phyloP scores from a whole-genome alignment of 92 coral and sea anemone species.

The Bergia puertoricense region DNA sequence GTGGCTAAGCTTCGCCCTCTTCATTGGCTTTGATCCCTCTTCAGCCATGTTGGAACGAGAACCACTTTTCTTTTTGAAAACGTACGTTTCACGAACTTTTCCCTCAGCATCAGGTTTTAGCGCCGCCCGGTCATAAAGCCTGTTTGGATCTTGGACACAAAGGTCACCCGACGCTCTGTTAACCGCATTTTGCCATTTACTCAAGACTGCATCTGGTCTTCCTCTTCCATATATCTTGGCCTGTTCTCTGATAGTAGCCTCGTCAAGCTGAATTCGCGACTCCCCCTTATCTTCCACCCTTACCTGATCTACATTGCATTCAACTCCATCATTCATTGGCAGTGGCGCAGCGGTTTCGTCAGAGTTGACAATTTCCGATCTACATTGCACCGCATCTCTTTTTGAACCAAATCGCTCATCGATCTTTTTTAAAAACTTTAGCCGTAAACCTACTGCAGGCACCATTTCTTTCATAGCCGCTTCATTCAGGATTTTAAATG shows the following conservation, averaged over 20 bases:
- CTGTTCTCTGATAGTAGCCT: slow-evolving; percentile 51
- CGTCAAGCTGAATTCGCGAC: slow-evolving; percentile 21
- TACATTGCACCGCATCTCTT: too few relatives aligned
- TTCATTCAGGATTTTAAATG: slow-evolving; percentile 47
- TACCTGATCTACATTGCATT: background rate
- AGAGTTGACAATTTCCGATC: too few relatives aligned
- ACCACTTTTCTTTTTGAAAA: slow-evolving; percentile 54
- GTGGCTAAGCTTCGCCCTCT: slow-evolving; percentile 49
- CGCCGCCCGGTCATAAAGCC: slow-evolving; percentile 50
- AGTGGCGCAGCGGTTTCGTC: background rate
- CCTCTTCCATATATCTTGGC: slow-evolving; percentile 48
- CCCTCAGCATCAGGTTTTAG: slow-evolving; percentile 54
- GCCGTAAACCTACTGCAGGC: slow-evolving; percentile 48
- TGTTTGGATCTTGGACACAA: slow-evolving; percentile 47
- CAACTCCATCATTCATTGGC: background rate
- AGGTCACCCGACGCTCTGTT: slow-evolving; percentile 44
- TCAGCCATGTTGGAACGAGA: slow-evolving; percentile 41
- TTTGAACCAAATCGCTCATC: too few relatives aligned
- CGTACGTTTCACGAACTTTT: slow-evolving; percentile 53
- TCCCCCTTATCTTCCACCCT: background rate
- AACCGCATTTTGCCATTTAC: slow-evolving; percentile 61
- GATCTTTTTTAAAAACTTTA: slow-evolving; percentile 44
- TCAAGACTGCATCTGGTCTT: slow-evolving; percentile 44
- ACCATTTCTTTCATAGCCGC: slow-evolving; percentile 49
- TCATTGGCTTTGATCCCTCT: slow-evolving; percentile 32